Percentiles rank a stretch among this genome's conserved stretches.
phyloP scores from a whole-genome alignment of 2,888 invertebrate species.

The Tinea semifulvella region DNA sequence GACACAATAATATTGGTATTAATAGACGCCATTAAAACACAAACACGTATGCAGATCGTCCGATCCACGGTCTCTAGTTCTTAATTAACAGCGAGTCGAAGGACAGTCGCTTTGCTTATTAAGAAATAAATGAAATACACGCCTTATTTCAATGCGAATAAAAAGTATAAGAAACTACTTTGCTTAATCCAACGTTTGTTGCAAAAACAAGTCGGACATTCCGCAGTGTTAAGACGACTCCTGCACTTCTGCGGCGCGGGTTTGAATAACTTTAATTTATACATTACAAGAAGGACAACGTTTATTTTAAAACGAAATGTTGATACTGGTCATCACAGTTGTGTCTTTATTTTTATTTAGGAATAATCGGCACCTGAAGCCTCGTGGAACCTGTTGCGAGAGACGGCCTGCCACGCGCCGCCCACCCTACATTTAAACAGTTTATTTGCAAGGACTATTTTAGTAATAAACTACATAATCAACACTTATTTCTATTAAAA shows the following conservation, averaged over 20 bases:
- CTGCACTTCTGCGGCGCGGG: conserved; percentile 13
- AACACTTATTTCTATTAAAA: no score
- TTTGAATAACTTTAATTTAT: conserved; percentile 16
- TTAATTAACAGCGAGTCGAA: conserved; percentile 45
- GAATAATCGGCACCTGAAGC: conserved; percentile 28
- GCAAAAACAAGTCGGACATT: conserved; percentile 27
- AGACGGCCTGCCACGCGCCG: conserved; percentile 31
- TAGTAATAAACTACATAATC: background rate
- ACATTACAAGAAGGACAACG: conserved; percentile 19
- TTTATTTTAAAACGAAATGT: conserved; percentile 23
- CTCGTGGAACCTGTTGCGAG: conserved; percentile 22
- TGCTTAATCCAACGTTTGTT: conserved; percentile 29
- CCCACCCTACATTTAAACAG: conserved; percentile 23
- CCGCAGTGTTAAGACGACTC: conserved; percentile 28
- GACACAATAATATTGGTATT: conserved; percentile 25
- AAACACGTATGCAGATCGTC: conserved; percentile 33
- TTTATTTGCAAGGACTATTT: background rate
- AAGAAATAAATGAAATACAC: conserved; percentile 52
- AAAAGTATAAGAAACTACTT: conserved; percentile 13
- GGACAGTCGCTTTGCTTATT: conserved; percentile 42
- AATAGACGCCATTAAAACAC: conserved; percentile 46
- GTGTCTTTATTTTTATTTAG: conserved; percentile 36
- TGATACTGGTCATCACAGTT: conserved; percentile 28
- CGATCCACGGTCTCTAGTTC: conserved; percentile 29
- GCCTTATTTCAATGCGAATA: conserved; percentile 7